Evolutionary conservation across 2,113 vertebrate species (phyloP), one percentile per base, ranked within the genome.

Genomic region (Cyrtonyx montezumae): DNA sequence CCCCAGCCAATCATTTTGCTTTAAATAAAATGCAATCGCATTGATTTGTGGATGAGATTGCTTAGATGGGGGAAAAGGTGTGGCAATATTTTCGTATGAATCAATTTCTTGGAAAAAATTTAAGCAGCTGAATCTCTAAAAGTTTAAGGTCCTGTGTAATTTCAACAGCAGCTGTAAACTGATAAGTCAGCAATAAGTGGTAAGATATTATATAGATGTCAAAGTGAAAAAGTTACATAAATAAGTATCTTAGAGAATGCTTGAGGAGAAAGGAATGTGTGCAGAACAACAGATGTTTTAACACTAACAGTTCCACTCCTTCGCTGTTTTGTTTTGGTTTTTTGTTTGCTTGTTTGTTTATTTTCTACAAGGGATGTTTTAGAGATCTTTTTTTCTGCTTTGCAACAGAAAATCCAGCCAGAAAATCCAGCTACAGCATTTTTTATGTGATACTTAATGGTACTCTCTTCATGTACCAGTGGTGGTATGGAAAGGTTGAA

Each of bases 21-120:
- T 80, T 63, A 83, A 90, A 93, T 55, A 90, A 88, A 91, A 89
- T 82, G 42, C 61, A 84, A n/a, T 79, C 42, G 37, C 32, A 67
- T 92, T 91, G 84, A 82, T 84, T 82, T 91, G 42, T 63, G 63
- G 25, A 17, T 87, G 66, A 88, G 58, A 70, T 69, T 88, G 55
- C 42, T 56, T 85, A 51, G 68, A 70, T 42, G 8, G 12, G 37
- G 7, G 4, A 1, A 82, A 78, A 83, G 17, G 17, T 32, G 42
- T 34, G 21, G 63, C 84, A 25, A 36, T 79, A 69, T 89, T 94
- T 94, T 40, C 55, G 75, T 59, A 55, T 76, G 8, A 89, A 91
- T 82, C 84, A 77, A 79, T 91, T 82, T 51, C 32, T 30, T 69
- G 30, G 25, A 18, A 23, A 82, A 67, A 68, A 10, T 30, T 1